Base-by-base conservation (phyloP, 2,888 invertebrate species). In the Drosophila meridionalis region DNA sequence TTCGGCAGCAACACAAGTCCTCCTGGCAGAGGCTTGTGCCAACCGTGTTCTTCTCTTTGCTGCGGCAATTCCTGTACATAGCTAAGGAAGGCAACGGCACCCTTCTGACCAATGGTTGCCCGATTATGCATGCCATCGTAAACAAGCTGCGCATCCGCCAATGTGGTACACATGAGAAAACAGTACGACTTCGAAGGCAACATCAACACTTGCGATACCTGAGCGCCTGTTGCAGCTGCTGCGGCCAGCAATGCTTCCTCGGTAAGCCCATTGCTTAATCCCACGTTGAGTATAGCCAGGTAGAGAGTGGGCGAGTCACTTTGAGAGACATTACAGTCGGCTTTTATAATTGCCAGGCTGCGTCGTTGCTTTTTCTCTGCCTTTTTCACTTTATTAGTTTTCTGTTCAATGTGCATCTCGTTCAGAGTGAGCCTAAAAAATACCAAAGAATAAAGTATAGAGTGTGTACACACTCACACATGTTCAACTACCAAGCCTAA, bases 121-220 rank as follows among this genome's bases (percentile, higher is more conserved):
- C 93, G 93, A 4, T 95, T 96, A 93, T 97, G 95, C 80, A 94
- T 94, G 9, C 92, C 92, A 7, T 94, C 85, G 82, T 94, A 96
- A 63, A 97, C 95, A 12, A 87, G 80, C 36, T 90, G 78, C 1
- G 97, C 95, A 86, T 94, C 94, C 11, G 93, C 83, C 6, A 92
- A 80, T 4, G 92, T 93, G 34, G 89, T 78, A 87, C 96, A 97
- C 42, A 94, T 93, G 6, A 98, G 87, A 92, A 97, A 98, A 57
- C 96, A 96, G 90, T 97, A 97, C 0, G 98, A 96, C 93, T 98
- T 97, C 67, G 96, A 95, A 28, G 96, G 96, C 72, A 96, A 92
- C 94, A 98, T 95, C 42, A 95, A 92, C 43, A 97, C 94, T 56
- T 95, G 94, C 28, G 94, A 94, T 2, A 96, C 91, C 30, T 89